Conservation (phyloP, 2,888 invertebrate species). For the Gasteruption jaculator region DNA sequence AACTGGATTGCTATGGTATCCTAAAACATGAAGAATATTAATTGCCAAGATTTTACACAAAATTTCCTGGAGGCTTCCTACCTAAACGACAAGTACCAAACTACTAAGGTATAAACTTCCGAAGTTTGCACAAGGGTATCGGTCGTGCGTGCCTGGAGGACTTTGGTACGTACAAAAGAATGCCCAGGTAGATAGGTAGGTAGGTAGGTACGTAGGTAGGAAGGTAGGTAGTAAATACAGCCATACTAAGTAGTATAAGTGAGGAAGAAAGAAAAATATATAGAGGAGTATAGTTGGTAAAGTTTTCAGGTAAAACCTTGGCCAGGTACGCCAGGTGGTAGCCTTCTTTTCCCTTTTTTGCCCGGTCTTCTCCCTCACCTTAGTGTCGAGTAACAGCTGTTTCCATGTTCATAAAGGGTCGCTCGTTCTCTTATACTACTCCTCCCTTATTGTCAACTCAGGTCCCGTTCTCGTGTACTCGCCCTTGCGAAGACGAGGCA, state of each 20-base stretch:
- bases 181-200: conserved; percentile 34
- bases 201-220: too few species aligned
- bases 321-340: conserved; percentile 50
- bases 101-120: too few species aligned
- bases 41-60: too few species aligned
- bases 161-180: conserved; percentile 42
- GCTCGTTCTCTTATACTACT: conserved; percentile 20
- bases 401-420: conserved; percentile 41
- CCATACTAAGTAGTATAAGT: too few species aligned
- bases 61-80: too few species aligned
- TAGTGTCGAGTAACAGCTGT: conserved; percentile 47
- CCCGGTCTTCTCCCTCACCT: conserved; percentile 25
- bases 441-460: conserved; percentile 42
- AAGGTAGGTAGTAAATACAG: too few species aligned
- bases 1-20: too few species aligned
- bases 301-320: conserved; percentile 40
- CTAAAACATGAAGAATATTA: too few species aligned
- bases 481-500: conserved; percentile 22
- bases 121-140: too few species aligned
- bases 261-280: too few species aligned
- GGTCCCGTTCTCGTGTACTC: conserved; percentile 22
- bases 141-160: conserved; percentile 26
- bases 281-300: too few species aligned
- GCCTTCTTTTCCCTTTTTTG: conserved; percentile 37
- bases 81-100: too few species aligned